These are phyloP conservation scores for Reinhardtius hippoglossoides DNA, from an alignment of 2,113 vertebrate species.

Conservation along the genomic window DNA sequence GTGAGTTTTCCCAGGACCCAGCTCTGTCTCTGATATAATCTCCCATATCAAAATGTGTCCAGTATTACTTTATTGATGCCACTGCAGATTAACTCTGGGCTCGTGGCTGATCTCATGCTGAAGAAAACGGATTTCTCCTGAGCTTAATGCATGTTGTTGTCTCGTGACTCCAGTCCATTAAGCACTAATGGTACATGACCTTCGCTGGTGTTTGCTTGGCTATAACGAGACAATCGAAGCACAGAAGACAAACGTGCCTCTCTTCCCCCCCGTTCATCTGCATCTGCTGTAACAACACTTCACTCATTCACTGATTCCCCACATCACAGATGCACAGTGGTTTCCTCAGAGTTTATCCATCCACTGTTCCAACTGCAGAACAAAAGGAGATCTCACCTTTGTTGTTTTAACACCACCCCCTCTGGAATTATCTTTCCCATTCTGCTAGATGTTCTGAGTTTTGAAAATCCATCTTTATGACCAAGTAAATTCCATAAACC, in stretches of 20 bases:
- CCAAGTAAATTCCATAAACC: no score
- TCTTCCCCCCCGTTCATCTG: no score
- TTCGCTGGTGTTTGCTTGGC: constrained; percentile 2
- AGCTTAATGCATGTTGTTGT: constrained; percentile 31
- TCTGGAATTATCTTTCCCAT: no score
- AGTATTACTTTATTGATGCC: neutral
- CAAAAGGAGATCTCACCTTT: no score
- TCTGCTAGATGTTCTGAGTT: no score
- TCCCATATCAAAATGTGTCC: neutral
- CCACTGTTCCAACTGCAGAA: no score
- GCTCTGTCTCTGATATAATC: neutral
- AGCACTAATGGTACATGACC: constrained; percentile 31
- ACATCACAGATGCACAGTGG: no score
- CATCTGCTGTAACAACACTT: neutral
- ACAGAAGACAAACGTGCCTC: neutral
- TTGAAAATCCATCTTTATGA: no score
- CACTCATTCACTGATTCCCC: neutral
- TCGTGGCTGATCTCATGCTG: constrained; percentile 12
- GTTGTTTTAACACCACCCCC: no score
- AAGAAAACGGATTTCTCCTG: constrained; percentile 6
- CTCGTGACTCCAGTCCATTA: constrained; percentile 42
- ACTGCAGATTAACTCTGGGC: constrained; percentile 31
- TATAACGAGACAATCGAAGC: constrained; percentile 1
- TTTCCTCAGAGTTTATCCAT: no score
- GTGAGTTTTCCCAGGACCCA: neutral